Conservation (phyloP, 2,113 vertebrate genomes). For the Bos taurus region DNA sequence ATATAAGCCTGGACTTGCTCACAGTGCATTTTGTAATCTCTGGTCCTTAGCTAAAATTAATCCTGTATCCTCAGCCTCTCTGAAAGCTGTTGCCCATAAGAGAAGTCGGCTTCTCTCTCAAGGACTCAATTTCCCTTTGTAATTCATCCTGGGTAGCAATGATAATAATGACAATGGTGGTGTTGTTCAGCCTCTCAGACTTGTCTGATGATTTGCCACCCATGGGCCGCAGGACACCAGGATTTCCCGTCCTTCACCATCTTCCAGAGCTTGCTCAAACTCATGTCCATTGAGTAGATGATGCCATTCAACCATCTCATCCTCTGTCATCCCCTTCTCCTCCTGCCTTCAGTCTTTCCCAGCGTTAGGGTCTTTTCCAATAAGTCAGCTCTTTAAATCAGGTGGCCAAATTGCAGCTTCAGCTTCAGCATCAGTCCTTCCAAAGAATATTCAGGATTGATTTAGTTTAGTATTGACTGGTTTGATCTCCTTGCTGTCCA, state of each 20-base stretch:
- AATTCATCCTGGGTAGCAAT: background rate
- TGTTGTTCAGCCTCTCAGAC: background rate
- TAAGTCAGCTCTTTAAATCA: background rate
- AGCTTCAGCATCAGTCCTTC: background rate
- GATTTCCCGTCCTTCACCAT: background rate
- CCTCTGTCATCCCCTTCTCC: background rate
- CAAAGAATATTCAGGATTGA: background rate
- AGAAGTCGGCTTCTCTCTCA: background rate
- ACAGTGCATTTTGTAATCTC: background rate
- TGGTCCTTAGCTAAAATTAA: background rate
- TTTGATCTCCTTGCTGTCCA: background rate
- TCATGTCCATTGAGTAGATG: background rate
- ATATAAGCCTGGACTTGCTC: background rate
- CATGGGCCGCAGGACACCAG: background rate
- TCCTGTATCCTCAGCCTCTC: background rate
- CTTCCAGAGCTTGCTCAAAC: background rate
- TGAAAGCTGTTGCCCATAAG: background rate
- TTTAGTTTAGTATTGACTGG: background rate
- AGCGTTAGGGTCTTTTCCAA: background rate
- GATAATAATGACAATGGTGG: background rate
- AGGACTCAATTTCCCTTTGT: background rate
- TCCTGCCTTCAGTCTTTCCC: background rate
- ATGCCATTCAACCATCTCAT: background rate
- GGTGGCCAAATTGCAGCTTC: background rate
- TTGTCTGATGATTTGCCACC: background rate